These are phyloP conservation scores for Tiphia femorata DNA, from an alignment of 2,888 invertebrate species.

Conservation along the genomic window DNA sequence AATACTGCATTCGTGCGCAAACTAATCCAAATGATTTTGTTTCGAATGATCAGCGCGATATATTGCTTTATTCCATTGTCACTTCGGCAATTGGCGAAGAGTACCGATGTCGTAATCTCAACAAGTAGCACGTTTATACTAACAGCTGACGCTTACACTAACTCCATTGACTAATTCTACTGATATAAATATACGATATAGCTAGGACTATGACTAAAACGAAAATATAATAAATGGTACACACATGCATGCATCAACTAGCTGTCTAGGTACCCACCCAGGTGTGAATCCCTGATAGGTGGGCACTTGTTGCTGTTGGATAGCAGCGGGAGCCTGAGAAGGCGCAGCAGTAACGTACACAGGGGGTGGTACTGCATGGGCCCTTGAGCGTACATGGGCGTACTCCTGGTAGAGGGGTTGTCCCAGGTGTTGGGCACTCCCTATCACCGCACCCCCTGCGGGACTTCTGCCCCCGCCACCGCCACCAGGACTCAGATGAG, in stretches of 20 bases:
- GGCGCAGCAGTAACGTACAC: constrained; percentile 78
- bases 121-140: too few relatives aligned
- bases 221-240: constrained; percentile 62
- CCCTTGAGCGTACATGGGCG: constrained; percentile 64
- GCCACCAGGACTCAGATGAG: constrained; percentile 61
- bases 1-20: too few relatives aligned
- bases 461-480: constrained; percentile 62
- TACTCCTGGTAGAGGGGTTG: constrained; percentile 76
- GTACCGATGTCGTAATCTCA: too few relatives aligned
- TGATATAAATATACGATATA: constrained; percentile 6
- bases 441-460: constrained; percentile 67
- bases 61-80: too few relatives aligned
- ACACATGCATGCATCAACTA: constrained; percentile 69
- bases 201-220: constrained; percentile 32
- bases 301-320: constrained; percentile 68
- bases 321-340: constrained; percentile 63
- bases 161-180: too few relatives aligned
- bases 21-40: too few relatives aligned
- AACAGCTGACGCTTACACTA: too few relatives aligned
- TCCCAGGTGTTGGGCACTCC: constrained; percentile 72
- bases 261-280: constrained; percentile 69
- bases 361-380: constrained; percentile 74
- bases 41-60: too few relatives aligned
- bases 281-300: constrained; percentile 69
- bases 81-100: too few relatives aligned